These are phyloP conservation scores for Apodemia hepburni DNA, from an alignment of 2,888 invertebrate species.

Conservation along the genomic window DNA sequence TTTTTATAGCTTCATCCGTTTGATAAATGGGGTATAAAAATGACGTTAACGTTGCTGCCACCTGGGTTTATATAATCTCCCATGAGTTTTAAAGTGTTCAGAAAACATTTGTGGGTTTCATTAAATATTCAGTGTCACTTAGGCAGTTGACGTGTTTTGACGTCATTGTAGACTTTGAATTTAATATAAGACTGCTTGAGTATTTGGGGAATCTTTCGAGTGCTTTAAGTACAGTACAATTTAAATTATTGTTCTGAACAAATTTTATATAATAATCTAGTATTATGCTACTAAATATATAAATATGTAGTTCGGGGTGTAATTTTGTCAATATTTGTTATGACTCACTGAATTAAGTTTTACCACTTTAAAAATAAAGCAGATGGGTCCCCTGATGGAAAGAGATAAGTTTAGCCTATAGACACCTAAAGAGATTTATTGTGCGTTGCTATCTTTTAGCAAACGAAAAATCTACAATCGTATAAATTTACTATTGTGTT, in stretches of 20 bases:
- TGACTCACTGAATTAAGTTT: no score
- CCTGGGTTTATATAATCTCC: slow-evolving; percentile 15
- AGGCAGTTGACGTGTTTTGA: slow-evolving; percentile 13
- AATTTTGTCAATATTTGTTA: no score
- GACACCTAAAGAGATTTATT: no score
- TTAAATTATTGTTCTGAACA: neutral
- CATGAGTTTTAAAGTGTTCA: slow-evolving; percentile 14
- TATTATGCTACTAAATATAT: no score
- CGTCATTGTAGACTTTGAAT: slow-evolving; percentile 6
- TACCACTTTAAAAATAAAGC: no score
- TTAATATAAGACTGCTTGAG: neutral
- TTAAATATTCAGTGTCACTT: slow-evolving; percentile 16
- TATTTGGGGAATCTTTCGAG: neutral
- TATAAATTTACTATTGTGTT: no score
- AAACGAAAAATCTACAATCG: no score
- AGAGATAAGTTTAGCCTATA: no score
- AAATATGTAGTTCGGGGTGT: no score
- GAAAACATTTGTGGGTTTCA: slow-evolving; percentile 16
- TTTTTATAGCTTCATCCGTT: slow-evolving; percentile 13
- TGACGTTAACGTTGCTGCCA: slow-evolving; percentile 13
- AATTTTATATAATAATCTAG: no score
- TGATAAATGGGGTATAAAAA: slow-evolving; percentile 20
- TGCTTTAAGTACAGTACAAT: neutral
- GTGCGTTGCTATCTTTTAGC: no score
- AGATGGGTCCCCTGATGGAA: no score